Percentiles rank a stretch among this genome's conserved stretches.
Evolutionary conservation across 2,113 vertebrate genomes (phyloP).

Genomic region (Telmatochromis brachygnathus): DNA sequence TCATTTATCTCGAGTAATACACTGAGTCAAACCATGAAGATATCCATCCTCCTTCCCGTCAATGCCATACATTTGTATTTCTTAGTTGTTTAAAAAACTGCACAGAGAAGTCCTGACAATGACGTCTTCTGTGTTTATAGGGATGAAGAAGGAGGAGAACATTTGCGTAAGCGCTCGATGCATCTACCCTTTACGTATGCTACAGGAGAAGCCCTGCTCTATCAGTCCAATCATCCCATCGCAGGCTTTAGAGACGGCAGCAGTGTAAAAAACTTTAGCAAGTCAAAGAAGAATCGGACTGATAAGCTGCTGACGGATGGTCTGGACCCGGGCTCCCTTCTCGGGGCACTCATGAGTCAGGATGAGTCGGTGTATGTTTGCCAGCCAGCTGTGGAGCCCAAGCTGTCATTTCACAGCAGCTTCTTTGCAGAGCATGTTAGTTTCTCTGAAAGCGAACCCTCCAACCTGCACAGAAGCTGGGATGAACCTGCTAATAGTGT

Average conservation of each 20-base stretch:
- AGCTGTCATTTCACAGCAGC: conserved; percentile 47
- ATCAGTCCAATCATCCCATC: conserved; percentile 69
- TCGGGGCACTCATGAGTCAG: conserved; percentile 67
- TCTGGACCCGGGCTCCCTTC: conserved; percentile 59
- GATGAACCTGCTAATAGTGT: background rate
- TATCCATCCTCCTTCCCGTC: background rate
- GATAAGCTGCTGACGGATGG: conserved; percentile 42
- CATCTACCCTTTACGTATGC: conserved; percentile 81
- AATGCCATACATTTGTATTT: background rate
- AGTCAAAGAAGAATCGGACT: conserved; percentile 56
- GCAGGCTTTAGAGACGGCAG: conserved; percentile 44
- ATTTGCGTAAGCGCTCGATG: conserved; percentile 74
- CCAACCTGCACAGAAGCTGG: conserved; percentile 33
- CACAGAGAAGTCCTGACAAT: background rate
- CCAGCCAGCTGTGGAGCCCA: conserved; percentile 46
- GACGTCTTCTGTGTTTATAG: conserved; percentile 49
- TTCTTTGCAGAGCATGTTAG: conserved; percentile 26
- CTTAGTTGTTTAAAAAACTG: background rate
- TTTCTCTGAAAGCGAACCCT: conserved; percentile 4
- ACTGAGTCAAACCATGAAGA: background rate
- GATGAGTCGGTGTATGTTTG: conserved; percentile 64
- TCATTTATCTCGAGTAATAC: background rate
- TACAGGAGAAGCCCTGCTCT: conserved; percentile 79
- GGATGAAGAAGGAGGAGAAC: conserved; percentile 79
- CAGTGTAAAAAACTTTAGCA: conserved; percentile 54